Evolutionary conservation across 92 coral and sea anemone species (phyloP), one percentile per base, ranked within the genome.

Genomic region (Pocillopora grandis): DNA sequence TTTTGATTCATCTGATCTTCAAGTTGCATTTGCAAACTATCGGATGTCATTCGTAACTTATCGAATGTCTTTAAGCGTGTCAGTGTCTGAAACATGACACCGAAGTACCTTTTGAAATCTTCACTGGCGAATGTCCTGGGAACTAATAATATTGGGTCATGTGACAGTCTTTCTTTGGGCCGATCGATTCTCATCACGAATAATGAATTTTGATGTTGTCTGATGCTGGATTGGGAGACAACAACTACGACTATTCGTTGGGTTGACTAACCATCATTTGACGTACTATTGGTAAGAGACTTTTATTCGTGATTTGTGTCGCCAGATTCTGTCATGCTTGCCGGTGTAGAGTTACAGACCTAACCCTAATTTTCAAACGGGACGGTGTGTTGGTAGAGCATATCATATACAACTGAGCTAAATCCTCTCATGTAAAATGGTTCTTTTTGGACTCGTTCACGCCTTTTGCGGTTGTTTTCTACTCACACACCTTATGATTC

Each of bases 121-220:
- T 35, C 52, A 68, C 13, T 37, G 1, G 10, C 16, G 31, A 13
- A 70, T 70, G 33, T n/a, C 75, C 75, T 70, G 75, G 75, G 75
- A 14, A 49, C 75, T 12, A 70, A 9, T 70, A 10, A n/a, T 5
- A 37, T 23, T 8, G 15, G 37, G 85, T 81, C 85, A 81, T 77
- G 85, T 81, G 85, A 3, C 52, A 12, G 69, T 58, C 78, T 71
- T 52, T 58, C 61, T 59, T 12, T 58, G 85, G 13, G 11, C 19
- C 7, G 42, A 69, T 23, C 63, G 49, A 64, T 37, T 10, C 31
- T 55, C 36, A 13, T 12, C 55, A 55, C 31, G 66, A 60, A 31
- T 14, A 19, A 68, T 35, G 27, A 68, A 67, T 80, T 80, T 68
- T 80, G 76, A 33, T 57, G 76, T 69, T 23, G 83, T 79, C 48